These are phyloP conservation scores for Macrophya alboannulata DNA, from an alignment of 2,888 invertebrate species.

Conservation along the genomic window DNA sequence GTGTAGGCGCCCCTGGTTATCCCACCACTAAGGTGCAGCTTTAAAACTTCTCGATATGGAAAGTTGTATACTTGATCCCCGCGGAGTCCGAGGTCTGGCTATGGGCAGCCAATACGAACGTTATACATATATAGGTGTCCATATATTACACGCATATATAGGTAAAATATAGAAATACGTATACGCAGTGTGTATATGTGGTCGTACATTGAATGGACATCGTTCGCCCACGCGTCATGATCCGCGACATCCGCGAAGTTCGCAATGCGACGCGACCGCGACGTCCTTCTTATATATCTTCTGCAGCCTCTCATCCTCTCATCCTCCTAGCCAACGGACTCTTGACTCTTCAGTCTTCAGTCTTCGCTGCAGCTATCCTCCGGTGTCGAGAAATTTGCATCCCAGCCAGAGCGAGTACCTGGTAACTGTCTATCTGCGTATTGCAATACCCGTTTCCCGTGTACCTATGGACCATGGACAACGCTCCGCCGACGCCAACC, in stretches of 20 bases:
- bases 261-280: neutral
- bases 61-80: constrained; percentile 71
- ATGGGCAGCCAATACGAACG: constrained; percentile 50
- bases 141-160: constrained; percentile 10
- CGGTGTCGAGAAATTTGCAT: constrained; percentile 72
- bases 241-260: constrained; percentile 54
- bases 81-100: constrained; percentile 61
- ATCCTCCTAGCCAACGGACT: neutral
- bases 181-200: neutral
- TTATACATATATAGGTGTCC: constrained; percentile 25
- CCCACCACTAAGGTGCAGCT: constrained; percentile 71
- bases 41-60: constrained; percentile 75
- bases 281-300: constrained; percentile 23
- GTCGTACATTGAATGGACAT: constrained; percentile 68
- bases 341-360: constrained; percentile 24
- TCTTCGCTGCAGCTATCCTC: constrained; percentile 53
- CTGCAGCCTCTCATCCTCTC: neutral
- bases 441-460: constrained; percentile 19
- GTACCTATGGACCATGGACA: constrained; percentile 3
- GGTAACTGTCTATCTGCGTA: constrained; percentile 50
- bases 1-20: constrained; percentile 72
- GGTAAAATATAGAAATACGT: neutral
- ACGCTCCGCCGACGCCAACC: constrained; percentile 7
- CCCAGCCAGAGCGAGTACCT: constrained; percentile 45
- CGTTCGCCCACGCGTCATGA: constrained; percentile 71